Base-by-base conservation (phyloP, 2,113 vertebrate genomes). In the Pseudopodoces humilis region DNA sequence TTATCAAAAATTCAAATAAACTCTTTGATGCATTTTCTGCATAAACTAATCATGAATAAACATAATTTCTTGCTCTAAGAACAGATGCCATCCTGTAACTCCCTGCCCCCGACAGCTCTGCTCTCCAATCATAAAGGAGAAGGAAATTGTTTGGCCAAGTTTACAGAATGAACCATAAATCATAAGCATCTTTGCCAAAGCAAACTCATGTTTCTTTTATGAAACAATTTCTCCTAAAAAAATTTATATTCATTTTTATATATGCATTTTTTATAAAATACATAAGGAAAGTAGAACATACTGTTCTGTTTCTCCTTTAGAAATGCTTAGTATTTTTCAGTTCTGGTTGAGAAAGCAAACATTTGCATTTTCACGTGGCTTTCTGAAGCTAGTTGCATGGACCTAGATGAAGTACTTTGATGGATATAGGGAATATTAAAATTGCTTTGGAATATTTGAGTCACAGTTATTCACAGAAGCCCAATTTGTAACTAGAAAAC, bases 121-220 rank as follows among this genome's bases (percentile, higher is more conserved):
- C 64, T 95, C 94, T 89, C 94, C 96, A 97, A 75, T 97, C 95
- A 81, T 58, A 86, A 94, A 79, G 81, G 55, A 97, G 87, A 77
- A 95, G 47, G 88, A 96, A 97, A 97, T 96, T 86, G 91, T 96
- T 96, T 94, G 96, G 95, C 95, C 85, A 96, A 95, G 94, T 97
- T 97, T 97, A 93, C 78, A 92, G 92, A 97, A 93, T 71, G 94
- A 97, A 97, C 94, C 94, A 97, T 97, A 97, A 97, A 97, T 97
- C 96, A 97, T 11, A 86, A 60, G 70, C 81, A 90, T 95, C 86
- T 92, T 97, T 97, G 95, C 95, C 94, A 96, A 97, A 97, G 90
- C 78, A 92, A 96, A 96, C 94, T 97, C 96, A 96, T 96, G 92
- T 97, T 96, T 97, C 91, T 97, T 97, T 97, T 96, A 97, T 96